Conservation (phyloP, 2,113 vertebrate species). For the Nycticorax nycticorax region DNA sequence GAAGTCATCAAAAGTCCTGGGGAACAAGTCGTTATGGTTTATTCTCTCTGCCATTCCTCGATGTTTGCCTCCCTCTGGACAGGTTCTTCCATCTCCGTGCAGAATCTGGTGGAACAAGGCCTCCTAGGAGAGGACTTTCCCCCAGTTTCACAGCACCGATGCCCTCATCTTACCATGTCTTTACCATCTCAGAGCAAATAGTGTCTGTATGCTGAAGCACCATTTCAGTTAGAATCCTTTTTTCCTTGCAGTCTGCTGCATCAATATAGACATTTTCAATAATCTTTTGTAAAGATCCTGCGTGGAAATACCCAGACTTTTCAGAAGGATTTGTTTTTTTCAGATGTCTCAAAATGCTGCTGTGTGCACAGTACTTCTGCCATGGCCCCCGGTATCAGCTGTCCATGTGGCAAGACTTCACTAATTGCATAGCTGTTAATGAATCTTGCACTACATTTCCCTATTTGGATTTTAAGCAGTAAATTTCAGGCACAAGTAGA, state of each 20-base stretch:
- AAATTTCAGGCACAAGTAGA: not conserved
- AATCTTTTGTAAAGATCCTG: not conserved
- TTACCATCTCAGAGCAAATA: not conserved
- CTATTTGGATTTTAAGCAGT: not conserved
- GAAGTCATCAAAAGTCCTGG: not conserved
- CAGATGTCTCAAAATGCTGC: accelerated
- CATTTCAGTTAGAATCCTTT: not conserved
- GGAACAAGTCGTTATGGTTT: not conserved
- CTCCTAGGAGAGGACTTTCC: not conserved
- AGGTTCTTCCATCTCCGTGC: not conserved
- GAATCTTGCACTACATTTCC: not conserved
- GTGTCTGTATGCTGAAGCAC: not conserved
- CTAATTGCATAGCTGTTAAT: not conserved
- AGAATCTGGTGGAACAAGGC: not conserved
- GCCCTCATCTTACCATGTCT: not conserved
- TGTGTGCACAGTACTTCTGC: not conserved
- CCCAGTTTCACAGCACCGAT: accelerated
- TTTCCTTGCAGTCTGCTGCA: not conserved
- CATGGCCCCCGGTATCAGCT: not conserved
- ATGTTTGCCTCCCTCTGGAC: not conserved
- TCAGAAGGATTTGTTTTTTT: not conserved
- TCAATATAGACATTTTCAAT: not conserved
- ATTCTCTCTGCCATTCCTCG: not conserved
- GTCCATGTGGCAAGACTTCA: not conserved
- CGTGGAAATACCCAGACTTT: not conserved